Evolutionary conservation across 30 jellyfish, hydroid and myxozoan species (phyloP).

Genomic region (Aurelia coerulea): DNA sequence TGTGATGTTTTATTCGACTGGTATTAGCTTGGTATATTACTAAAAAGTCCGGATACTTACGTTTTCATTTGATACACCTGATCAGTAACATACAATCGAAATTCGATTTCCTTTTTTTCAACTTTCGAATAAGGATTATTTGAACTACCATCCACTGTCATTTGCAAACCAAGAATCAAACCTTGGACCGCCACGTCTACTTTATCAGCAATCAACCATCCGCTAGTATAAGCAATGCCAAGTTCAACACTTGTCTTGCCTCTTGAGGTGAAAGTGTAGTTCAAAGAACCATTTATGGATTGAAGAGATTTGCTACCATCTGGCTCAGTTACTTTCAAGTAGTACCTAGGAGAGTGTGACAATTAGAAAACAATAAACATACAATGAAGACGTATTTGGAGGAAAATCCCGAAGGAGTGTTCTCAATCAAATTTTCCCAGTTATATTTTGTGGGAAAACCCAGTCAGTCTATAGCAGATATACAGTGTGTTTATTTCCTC

Average conservation of each 20-base stretch:
- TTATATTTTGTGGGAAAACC: too few species aligned
- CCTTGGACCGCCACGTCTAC: constrained; percentile 34
- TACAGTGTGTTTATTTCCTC: too few species aligned
- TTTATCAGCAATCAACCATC: constrained; percentile 43
- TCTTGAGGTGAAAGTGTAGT: constrained; percentile 37
- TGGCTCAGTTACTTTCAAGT: constrained; percentile 34
- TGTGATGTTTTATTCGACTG: too few species aligned
- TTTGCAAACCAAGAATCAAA: constrained; percentile 9
- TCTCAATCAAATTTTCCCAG: too few species aligned
- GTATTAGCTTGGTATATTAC: too few species aligned
- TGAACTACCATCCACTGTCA: background rate
- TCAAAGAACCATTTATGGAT: background rate
- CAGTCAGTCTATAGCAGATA: too few species aligned
- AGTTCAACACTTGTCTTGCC: constrained; percentile 26
- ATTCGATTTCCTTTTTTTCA: constrained; percentile 27
- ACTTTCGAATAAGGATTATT: background rate
- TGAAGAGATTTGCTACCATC: constrained; percentile 23
- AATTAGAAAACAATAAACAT: too few species aligned
- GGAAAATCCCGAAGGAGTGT: too few species aligned
- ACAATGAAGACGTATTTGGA: too few species aligned
- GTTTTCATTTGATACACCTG: constrained; percentile 41
- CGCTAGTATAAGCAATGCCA: constrained; percentile 19
- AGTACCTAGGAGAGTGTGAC: constrained; percentile 16
- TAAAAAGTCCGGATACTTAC: constrained; percentile 4
- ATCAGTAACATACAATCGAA: constrained; percentile 1